These are phyloP conservation scores for Lacanobia oleracea DNA, from an alignment of 2,888 invertebrate species.

Conservation along the genomic window DNA sequence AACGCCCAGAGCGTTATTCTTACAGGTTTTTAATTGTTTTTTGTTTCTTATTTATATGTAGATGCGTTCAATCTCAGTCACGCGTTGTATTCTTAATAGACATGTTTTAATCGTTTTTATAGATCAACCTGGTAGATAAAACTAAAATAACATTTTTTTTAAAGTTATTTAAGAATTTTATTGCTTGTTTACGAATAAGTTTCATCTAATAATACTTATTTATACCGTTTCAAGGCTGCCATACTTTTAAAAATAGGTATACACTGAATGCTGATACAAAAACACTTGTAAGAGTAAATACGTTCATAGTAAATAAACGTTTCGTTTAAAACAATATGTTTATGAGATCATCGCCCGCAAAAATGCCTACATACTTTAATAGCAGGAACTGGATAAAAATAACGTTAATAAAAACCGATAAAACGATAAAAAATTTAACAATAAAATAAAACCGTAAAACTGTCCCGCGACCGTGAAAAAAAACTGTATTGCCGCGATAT, in stretches of 20 bases:
- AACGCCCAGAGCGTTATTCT: background rate
- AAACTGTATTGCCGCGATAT: slow-evolving; percentile 6
- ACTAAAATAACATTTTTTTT: slow-evolving; percentile 37
- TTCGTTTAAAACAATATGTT: slow-evolving; percentile 24
- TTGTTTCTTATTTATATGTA: slow-evolving; percentile 21
- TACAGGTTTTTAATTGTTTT: background rate
- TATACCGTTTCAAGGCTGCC: slow-evolving; percentile 15
- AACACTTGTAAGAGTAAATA: slow-evolving; percentile 38
- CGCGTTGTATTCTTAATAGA: slow-evolving; percentile 14
- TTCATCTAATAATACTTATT: slow-evolving; percentile 4
- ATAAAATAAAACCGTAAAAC: slow-evolving; percentile 16
- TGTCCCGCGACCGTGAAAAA: slow-evolving; percentile 4
- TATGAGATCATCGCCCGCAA: slow-evolving; percentile 35
- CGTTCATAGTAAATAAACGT: slow-evolving; percentile 33
- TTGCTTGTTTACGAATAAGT: slow-evolving; percentile 13
- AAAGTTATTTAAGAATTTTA: slow-evolving; percentile 6
- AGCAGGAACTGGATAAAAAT: slow-evolving; percentile 12
- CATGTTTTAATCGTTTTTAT: slow-evolving; percentile 37
- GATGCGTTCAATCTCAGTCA: slow-evolving; percentile 22
- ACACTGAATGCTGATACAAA: slow-evolving; percentile 9
- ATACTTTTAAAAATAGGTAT: slow-evolving; percentile 16
- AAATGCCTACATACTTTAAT: slow-evolving; percentile 14
- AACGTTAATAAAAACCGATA: background rate
- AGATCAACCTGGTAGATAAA: slow-evolving; percentile 12
- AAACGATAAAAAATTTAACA: background rate